Evolutionary conservation across 2,797 vertebrate species (phyloP), one percentile per base, ranked within the genome.

Genomic region (Gymnocypris eckloni): DNA sequence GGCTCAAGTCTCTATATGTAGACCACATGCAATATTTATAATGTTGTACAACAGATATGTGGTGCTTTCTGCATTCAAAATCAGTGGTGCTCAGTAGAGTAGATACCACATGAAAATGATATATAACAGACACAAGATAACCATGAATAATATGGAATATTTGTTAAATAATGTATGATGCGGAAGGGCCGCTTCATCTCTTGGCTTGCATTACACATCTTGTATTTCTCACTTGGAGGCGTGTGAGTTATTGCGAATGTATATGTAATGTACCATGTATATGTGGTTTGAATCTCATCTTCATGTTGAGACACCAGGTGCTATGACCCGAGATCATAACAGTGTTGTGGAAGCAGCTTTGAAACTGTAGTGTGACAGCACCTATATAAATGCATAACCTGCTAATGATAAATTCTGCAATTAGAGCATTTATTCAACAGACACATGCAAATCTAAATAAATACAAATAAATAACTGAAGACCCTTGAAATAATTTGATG

Each of bases 121-220:
- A 85, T 52, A 80, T 64, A 43, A 45, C 16, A 37, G 18, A 73
- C 56, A 72, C 28, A 64, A 50, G 77, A 85, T 80, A 80, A 64
- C 39, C 52, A 71, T 45, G 25, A 79, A 72, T 85, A 71, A 85
- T 80, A 50, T 79, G 22, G 66, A 71, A 43, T 33, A 59, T 79
- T 16, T 54, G 20, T 41, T 85, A 85, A 85, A 85, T 85, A 72
- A 85, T 85, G 52, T 77, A 85, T 72, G 52, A 70, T 50, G 66
- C 28, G 10, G 66, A 72, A 50, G 54, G 52, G 59, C 20, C 9
- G 77, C 39, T 72, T 79, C 67, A 61, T 71, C 25, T 79, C 28
- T 25, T 45, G 83, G 76, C 54, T 85, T 7, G 28, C 28, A 72
- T 72, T 71, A 33, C 52, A 50, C 59, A n/a, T 59, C 76, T 70